These are phyloP conservation scores for Podarcis raffonei DNA, from an alignment of 2,113 vertebrate genomes.

Conservation along the genomic window DNA sequence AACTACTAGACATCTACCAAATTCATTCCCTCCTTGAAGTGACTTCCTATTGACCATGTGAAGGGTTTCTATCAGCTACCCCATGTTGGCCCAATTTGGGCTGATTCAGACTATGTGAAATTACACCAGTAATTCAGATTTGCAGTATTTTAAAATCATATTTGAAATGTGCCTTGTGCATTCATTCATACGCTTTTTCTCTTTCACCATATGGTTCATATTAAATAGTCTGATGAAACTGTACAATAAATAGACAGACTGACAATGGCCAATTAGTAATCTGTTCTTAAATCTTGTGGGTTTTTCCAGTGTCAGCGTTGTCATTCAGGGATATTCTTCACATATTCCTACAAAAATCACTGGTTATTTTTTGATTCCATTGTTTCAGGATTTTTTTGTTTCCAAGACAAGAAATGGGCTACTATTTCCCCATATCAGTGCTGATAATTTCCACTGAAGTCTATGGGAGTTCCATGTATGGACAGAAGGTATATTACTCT, in stretches of 20 bases:
- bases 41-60: neutral
- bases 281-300: neutral
- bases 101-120: neutral
- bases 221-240: neutral
- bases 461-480: slow-evolving; percentile 5
- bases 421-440: neutral
- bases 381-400: neutral
- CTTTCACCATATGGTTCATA: neutral
- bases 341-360: slow-evolving; percentile 32
- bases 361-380: neutral
- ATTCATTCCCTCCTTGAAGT: neutral
- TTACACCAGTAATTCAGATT: neutral
- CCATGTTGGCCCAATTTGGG: neutral
- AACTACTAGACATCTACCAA: neutral
- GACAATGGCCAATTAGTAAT: neutral
- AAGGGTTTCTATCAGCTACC: neutral
- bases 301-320: neutral
- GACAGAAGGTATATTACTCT: slow-evolving; percentile 2
- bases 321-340: slow-evolving; percentile 29
- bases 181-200: neutral
- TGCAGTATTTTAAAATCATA: neutral
- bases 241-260: neutral
- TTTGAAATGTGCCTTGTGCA: neutral
- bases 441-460: slow-evolving; percentile 4
- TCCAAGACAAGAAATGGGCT: neutral